phyloP scores from a whole-genome alignment of 2,797 vertebrate species.

The Cossypha caffra region DNA sequence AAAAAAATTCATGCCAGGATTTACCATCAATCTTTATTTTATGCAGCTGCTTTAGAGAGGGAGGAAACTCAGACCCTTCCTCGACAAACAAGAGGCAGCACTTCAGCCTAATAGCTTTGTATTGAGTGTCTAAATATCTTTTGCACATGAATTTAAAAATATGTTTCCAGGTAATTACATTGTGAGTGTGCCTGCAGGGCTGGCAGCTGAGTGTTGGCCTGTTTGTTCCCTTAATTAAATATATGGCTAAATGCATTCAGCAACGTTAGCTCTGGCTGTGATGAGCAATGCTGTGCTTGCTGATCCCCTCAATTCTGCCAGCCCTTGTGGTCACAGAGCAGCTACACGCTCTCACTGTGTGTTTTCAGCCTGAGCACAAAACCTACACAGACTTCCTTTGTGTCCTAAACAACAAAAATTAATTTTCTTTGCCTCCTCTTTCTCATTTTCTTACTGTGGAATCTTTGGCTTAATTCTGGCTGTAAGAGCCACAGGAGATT shows the following conservation, averaged over 20 bases:
- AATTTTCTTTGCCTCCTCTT: background rate
- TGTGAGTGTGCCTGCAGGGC: background rate
- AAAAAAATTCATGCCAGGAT: background rate
- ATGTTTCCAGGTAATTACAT: background rate
- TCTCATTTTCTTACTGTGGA: background rate
- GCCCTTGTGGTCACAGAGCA: background rate
- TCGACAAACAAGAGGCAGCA: background rate
- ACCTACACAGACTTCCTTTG: background rate
- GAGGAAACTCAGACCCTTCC: background rate
- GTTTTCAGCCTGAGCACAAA: background rate
- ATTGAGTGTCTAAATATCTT: background rate
- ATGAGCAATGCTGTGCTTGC: background rate
- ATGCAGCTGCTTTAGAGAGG: background rate
- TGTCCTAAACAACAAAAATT: background rate
- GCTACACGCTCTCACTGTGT: background rate
- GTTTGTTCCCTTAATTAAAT: conserved; percentile 9
- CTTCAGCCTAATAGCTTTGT: background rate
- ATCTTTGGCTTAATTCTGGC: background rate
- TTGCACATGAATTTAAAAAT: background rate
- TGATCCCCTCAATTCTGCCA: background rate
- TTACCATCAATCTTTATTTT: background rate
- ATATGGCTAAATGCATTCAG: background rate
- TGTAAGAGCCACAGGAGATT: background rate
- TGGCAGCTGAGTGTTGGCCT: background rate
- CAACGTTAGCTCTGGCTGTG: rapidly evolving